Conservation (phyloP, 1,140 invertebrate genomes). For the Hermatobates lingyangjiaoensis region DNA sequence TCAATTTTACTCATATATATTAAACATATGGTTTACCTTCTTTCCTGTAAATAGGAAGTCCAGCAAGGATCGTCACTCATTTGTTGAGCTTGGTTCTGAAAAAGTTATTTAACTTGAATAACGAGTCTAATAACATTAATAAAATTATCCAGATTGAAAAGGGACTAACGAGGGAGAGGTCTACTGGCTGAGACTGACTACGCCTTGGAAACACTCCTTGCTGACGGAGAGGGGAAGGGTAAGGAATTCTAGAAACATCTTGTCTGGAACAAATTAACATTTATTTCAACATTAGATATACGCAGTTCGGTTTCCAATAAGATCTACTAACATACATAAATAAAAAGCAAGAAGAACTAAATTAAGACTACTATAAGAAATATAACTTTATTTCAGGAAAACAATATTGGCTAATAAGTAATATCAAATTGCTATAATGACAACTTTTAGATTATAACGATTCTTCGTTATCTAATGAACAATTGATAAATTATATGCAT, state of each 20-base stretch:
- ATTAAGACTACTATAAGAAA: too few relatives aligned
- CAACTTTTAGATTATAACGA: too few relatives aligned
- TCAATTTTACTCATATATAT: too few relatives aligned
- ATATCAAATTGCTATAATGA: too few relatives aligned
- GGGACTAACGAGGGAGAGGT: constrained; percentile 22
- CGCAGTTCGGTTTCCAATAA: too few relatives aligned
- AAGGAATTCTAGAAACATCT: constrained; percentile 11
- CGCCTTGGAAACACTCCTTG: constrained; percentile 23
- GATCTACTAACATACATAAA: too few relatives aligned
- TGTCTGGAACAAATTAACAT: constrained; percentile 6
- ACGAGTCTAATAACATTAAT: not conserved
- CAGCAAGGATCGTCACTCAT: constrained; percentile 2
- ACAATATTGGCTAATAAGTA: too few relatives aligned
- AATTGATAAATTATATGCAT: too few relatives aligned
- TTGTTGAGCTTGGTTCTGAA: constrained; percentile 3
- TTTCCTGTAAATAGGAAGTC: not conserved
- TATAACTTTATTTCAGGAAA: too few relatives aligned
- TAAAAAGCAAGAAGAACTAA: too few relatives aligned
- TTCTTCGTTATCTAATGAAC: too few relatives aligned
- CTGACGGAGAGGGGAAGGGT: constrained; percentile 8
- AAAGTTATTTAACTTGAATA: not conserved
- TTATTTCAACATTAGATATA: too few relatives aligned
- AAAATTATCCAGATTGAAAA: not conserved
- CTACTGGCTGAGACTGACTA: constrained; percentile 30
- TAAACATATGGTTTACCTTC: not conserved